A percentile compares a stretch with the other conserved stretches of the same genome.
phyloP scores from a whole-genome alignment of 2,797 vertebrate species.

The Coregonus sp. region DNA sequence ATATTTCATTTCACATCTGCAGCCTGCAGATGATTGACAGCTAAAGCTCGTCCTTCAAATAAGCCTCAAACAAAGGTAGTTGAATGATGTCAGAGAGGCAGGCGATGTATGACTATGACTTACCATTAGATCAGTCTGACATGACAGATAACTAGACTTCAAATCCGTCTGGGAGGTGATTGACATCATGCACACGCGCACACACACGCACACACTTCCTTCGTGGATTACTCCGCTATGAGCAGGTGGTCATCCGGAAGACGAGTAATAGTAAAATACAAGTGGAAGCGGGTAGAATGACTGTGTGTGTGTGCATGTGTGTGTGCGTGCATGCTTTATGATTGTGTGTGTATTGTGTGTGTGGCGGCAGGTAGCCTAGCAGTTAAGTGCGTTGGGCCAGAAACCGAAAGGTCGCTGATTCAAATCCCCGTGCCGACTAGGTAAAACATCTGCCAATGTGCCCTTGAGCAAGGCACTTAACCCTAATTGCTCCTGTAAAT shows the following conservation, averaged over 20 bases:
- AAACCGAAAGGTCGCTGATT: no score
- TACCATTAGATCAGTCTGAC: neutral
- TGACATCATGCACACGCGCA: neutral
- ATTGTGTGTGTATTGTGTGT: slow-evolving; percentile 2
- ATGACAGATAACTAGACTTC: neutral
- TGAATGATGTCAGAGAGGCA: neutral
- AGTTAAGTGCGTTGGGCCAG: no score
- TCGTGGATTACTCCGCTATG: slow-evolving; percentile 1
- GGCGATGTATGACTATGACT: neutral
- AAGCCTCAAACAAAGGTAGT: neutral
- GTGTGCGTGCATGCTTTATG: neutral
- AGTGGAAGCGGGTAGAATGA: neutral
- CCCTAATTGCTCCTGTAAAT: no score
- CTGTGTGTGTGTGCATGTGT: neutral
- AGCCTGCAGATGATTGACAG: neutral
- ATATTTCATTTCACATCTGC: neutral
- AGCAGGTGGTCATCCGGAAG: slow-evolving; percentile 31
- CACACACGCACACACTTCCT: neutral
- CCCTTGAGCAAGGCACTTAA: no score
- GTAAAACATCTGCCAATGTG: no score
- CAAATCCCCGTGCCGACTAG: no score
- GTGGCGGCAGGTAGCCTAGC: neutral
- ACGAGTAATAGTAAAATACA: neutral
- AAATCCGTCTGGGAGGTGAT: neutral
- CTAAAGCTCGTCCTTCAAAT: neutral